Evolutionary conservation across 2,797 vertebrate genomes (phyloP).

Genomic region (Phylloscopus collybita): DNA sequence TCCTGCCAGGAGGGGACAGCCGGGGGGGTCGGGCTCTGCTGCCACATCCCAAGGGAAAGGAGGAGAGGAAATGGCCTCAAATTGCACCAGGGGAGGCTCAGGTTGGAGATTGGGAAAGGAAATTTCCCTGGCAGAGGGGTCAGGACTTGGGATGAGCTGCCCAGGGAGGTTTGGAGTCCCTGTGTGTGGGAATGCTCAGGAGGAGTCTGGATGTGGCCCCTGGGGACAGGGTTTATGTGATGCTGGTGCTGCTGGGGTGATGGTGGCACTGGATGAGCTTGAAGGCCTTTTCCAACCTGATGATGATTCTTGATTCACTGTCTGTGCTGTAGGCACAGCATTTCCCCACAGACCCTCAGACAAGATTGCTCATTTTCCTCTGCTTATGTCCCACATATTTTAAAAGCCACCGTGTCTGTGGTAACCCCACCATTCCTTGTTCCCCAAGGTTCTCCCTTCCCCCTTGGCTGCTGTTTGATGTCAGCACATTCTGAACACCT

Average conservation of each 20-base stretch:
- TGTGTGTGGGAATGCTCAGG: neutral
- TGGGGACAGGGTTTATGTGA: neutral
- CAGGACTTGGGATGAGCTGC: neutral
- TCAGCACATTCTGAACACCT: neutral
- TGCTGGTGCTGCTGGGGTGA: neutral
- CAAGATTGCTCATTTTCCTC: neutral
- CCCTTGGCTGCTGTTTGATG: neutral
- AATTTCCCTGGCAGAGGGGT: no score
- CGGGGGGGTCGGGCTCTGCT: no score
- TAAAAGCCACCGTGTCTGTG: neutral
- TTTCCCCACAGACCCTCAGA: neutral
- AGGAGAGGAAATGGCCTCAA: neutral
- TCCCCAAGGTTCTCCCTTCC: neutral
- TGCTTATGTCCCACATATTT: neutral
- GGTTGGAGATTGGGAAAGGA: no score
- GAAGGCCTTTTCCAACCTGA: neutral
- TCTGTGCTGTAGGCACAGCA: neutral
- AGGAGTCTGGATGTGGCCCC: neutral
- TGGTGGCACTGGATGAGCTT: rapidly evolving
- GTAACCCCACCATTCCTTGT: neutral
- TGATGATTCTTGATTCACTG: neutral
- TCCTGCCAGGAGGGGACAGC: neutral
- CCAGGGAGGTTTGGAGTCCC: neutral
- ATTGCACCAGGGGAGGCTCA: neutral
- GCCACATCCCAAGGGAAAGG: neutral